A percentile compares a stretch with the other conserved stretches of the same genome.
phyloP scores from a whole-genome alignment of 2,888 invertebrate genomes.

The Shargacucullia verbasci region DNA sequence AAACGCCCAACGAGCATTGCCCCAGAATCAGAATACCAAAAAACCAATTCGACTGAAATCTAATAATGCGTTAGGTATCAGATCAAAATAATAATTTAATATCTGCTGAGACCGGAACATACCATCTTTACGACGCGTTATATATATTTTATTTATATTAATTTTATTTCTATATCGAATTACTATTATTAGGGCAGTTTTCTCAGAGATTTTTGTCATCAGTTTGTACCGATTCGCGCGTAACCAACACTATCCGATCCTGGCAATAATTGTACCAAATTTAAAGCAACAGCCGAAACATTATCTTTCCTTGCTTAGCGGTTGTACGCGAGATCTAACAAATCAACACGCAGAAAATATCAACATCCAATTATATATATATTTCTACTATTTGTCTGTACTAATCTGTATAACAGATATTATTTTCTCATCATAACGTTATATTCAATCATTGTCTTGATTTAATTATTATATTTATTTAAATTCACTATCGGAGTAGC shows the following conservation, averaged over 20 bases:
- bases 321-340: conserved; percentile 14
- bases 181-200: conserved; percentile 7
- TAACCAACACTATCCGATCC: not conserved
- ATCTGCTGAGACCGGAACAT: too few species aligned
- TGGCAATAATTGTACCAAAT: not conserved
- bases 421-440: conserved; percentile 6
- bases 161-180: not conserved
- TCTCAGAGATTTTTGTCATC: too few species aligned
- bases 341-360: conserved; percentile 22
- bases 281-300: conserved; percentile 25
- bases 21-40: too few species aligned
- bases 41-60: too few species aligned
- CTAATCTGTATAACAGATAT: conserved; percentile 23
- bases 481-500: conserved; percentile 32
- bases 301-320: conserved; percentile 2
- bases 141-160: conserved; percentile 1
- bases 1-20: too few species aligned
- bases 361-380: conserved; percentile 15
- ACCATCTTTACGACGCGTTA: too few species aligned
- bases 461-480: conserved; percentile 1
- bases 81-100: too few species aligned
- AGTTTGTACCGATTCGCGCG: too few species aligned
- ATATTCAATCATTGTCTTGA: not conserved
- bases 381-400: conserved; percentile 20
- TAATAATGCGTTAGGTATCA: too few species aligned